Conservation (phyloP, 2,797 vertebrate genomes). For the Notoglanidium macrostoma region DNA sequence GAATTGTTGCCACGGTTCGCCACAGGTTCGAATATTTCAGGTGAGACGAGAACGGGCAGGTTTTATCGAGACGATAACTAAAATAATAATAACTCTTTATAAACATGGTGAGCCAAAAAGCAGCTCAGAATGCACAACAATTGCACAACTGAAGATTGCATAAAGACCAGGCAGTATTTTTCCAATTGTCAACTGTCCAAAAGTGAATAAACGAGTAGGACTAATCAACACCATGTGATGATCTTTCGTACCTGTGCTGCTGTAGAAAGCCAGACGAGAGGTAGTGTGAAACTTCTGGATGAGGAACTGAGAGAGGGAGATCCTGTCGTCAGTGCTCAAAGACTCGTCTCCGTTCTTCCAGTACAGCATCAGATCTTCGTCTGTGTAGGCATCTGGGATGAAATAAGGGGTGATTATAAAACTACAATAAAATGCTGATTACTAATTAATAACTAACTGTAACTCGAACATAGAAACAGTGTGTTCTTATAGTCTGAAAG, state of each 20-base stretch:
- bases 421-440: neutral
- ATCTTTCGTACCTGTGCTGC: slow-evolving; percentile 84
- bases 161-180: no score
- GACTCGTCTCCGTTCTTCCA: slow-evolving; percentile 96
- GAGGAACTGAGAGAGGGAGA: slow-evolving; percentile 94
- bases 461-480: neutral
- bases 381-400: slow-evolving; percentile 87
- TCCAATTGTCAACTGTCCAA: neutral
- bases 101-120: neutral
- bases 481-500: neutral
- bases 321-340: slow-evolving; percentile 91
- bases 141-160: no score
- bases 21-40: neutral
- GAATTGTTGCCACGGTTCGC: neutral
- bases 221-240: neutral
- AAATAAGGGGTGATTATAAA: neutral
- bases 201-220: neutral
- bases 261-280: slow-evolving; percentile 95
- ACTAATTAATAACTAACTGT: neutral
- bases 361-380: slow-evolving; percentile 96
- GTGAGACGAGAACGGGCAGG: neutral
- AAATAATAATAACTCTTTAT: neutral
- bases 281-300: slow-evolving; percentile 98
- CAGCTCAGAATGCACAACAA: neutral
- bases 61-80: neutral